Evolutionary conservation across 1,140 invertebrate species (phyloP).

Genomic region (Drosophila sechellia): DNA sequence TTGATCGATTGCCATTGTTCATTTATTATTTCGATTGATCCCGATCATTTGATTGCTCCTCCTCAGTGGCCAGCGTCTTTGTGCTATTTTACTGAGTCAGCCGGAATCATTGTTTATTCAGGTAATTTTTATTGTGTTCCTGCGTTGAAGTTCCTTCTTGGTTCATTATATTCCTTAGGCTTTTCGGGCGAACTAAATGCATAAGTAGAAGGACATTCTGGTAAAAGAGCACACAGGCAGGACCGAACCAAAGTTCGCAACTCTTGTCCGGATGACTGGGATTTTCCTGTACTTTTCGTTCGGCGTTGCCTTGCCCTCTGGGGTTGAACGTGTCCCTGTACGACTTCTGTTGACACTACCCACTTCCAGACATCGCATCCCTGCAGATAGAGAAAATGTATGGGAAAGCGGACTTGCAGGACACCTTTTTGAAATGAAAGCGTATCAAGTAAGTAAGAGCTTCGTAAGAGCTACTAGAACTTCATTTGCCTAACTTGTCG

Average conservation of each 20-base stretch:
- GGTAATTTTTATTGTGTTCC: not conserved
- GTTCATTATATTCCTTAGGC: conserved; percentile 11
- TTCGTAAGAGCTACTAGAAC: too few relatives aligned
- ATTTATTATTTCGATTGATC: not conserved
- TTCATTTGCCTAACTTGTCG: too few relatives aligned
- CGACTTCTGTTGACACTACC: conserved; percentile 64
- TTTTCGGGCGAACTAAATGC: not conserved
- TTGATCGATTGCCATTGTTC: not conserved
- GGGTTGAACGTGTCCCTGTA: conserved; percentile 62
- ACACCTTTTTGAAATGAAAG: too few relatives aligned
- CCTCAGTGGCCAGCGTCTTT: too few relatives aligned
- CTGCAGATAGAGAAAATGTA: conserved; percentile 8
- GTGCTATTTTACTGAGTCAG: not conserved
- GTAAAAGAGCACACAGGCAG: not conserved
- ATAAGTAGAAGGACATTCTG: not conserved
- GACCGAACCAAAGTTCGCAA: conserved; percentile 17
- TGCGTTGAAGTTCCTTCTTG: not conserved
- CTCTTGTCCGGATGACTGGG: conserved; percentile 17
- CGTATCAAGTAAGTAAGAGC: too few relatives aligned
- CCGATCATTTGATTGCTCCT: too few relatives aligned
- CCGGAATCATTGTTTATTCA: not conserved
- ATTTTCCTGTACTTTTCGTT: conserved; percentile 13
- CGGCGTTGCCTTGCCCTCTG: conserved; percentile 10
- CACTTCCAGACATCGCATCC: not conserved
- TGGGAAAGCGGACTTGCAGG: too few relatives aligned